phyloP scores from a whole-genome alignment of 2,888 invertebrate genomes.

The Stegana nigrithorax region DNA sequence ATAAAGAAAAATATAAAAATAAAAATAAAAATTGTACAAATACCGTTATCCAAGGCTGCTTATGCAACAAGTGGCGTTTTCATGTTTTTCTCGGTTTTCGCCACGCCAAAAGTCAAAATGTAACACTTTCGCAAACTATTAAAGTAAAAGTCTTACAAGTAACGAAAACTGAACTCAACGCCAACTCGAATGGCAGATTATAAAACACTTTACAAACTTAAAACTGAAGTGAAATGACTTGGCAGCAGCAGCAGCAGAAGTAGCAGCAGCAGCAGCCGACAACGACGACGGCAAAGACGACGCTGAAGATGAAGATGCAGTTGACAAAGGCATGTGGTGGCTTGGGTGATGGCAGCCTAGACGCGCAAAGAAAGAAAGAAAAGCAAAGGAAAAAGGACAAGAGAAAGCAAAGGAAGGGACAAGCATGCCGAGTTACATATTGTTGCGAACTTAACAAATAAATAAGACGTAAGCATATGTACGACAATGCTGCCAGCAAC shows the following conservation, averaged over 20 bases:
- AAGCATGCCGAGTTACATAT: no score
- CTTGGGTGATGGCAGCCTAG: background rate
- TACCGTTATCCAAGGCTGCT: background rate
- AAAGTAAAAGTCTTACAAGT: constrained; percentile 45
- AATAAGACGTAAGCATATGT: constrained; percentile 21
- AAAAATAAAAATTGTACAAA: background rate
- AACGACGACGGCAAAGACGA: background rate
- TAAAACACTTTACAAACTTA: constrained; percentile 47
- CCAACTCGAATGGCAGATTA: constrained; percentile 50
- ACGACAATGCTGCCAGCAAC: background rate
- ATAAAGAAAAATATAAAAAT: background rate
- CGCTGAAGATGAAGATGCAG: background rate
- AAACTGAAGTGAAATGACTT: constrained; percentile 14
- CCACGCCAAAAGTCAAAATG: constrained; percentile 24
- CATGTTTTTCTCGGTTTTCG: no score
- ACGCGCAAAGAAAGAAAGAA: background rate
- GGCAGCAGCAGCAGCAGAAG: no score
- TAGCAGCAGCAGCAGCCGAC: no score
- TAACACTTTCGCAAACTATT: constrained; percentile 43
- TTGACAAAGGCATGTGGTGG: background rate
- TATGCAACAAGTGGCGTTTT: constrained; percentile 1
- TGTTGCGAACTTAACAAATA: constrained; percentile 17
- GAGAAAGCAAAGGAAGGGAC: no score
- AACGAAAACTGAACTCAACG: constrained; percentile 24
- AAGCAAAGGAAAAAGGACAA: no score